A percentile compares a stretch with the other conserved stretches of the same genome.
phyloP scores from a whole-genome alignment of 2,113 vertebrate genomes.

The Zapus hudsonius region DNA sequence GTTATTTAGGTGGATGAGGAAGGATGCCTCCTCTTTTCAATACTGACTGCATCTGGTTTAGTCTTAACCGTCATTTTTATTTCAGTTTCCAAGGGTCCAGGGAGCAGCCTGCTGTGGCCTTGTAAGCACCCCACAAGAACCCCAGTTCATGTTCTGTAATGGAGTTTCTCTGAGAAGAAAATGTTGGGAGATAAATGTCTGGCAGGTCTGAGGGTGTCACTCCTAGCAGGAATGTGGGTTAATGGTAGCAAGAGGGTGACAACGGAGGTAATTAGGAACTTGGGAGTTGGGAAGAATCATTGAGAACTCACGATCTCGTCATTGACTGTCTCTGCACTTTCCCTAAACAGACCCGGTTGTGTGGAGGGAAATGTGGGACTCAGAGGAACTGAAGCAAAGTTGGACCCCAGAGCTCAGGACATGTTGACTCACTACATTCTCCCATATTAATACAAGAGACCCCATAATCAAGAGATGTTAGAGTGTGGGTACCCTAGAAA shows the following conservation, averaged over 20 bases:
- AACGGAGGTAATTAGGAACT: not conserved
- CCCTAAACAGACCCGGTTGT: not conserved
- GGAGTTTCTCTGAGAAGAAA: conserved; percentile 6
- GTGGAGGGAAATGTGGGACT: not conserved
- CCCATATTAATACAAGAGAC: not conserved
- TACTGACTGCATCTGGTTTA: not conserved
- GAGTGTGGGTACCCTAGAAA: not conserved
- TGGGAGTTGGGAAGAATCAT: not conserved
- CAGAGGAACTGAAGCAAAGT: not conserved
- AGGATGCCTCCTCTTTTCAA: not conserved
- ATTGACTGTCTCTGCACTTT: no score
- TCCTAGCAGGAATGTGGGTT: not conserved
- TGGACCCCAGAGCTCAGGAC: not conserved
- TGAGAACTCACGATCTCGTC: not conserved
- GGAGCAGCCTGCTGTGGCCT: not conserved
- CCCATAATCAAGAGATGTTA: not conserved
- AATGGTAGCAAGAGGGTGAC: not conserved
- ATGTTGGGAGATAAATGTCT: not conserved
- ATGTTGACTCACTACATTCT: conserved; percentile 12
- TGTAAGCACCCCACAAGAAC: no score
- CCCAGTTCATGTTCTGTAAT: not conserved
- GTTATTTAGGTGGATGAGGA: not conserved
- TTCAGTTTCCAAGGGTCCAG: not conserved
- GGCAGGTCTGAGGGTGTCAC: not conserved
- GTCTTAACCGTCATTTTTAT: not conserved